phyloP scores from a whole-genome alignment of 2,888 invertebrate species.

The Tillus elongatus region DNA sequence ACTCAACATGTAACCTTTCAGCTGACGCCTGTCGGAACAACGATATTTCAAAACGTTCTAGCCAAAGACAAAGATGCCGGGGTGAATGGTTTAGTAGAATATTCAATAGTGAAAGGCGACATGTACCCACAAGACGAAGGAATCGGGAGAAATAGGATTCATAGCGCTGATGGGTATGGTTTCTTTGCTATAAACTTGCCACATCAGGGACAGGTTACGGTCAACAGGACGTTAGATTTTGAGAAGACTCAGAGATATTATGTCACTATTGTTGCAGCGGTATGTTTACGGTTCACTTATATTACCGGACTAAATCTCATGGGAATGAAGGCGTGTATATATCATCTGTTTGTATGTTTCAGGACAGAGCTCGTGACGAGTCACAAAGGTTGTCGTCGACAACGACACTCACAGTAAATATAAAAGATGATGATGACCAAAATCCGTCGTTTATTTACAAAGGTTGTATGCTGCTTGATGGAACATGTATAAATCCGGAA shows the following conservation, averaged over 20 bases:
- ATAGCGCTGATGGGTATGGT: conserved; percentile 69
- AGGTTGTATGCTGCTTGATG: conserved; percentile 72
- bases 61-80: conserved; percentile 79
- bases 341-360: conserved; percentile 19
- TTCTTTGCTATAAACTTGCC: conserved; percentile 79
- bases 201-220: conserved; percentile 81
- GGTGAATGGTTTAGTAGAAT: conserved; percentile 80
- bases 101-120: conserved; percentile 67
- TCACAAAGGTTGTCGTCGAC: conserved; percentile 71
- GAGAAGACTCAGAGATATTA: conserved; percentile 80
- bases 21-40: conserved; percentile 78
- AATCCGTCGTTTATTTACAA: conserved; percentile 86
- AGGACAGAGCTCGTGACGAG: conserved; percentile 79
- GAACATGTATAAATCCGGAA: conserved; percentile 80
- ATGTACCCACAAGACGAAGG: conserved; percentile 51
- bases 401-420: conserved; percentile 74
- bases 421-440: conserved; percentile 83
- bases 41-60: conserved; percentile 71
- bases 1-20: conserved; percentile 42
- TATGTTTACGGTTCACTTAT: no score
- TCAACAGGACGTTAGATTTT: conserved; percentile 78
- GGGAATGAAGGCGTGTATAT: no score
- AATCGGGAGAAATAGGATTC: conserved; percentile 47
- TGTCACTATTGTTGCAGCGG: conserved; percentile 80
- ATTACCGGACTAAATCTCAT: no score